Evolutionary conservation across 2,797 vertebrate genomes (phyloP), one percentile per base, ranked within the genome.

Genomic region (Limosa lapponica): DNA sequence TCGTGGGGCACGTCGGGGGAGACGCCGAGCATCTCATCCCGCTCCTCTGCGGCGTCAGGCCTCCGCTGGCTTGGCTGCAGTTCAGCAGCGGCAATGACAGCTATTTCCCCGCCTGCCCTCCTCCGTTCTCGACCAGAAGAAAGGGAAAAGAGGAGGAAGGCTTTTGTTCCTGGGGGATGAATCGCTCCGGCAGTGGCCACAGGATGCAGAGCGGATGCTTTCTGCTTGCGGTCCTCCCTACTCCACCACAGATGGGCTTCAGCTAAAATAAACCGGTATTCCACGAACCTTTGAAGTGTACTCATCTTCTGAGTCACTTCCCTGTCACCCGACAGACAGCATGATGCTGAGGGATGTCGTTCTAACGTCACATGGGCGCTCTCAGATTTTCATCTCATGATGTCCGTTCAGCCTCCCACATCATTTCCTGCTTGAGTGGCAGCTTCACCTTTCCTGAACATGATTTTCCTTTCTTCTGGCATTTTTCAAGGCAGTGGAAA

Each of bases 1-100:
- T 19, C 1, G 0, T 28, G 49, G 62, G 32, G 43, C 41, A 24
- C 4, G 1, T 10, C 18, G 3, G 19, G n/a, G 22, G 0, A 0
- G 64, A 37, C 4, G 3, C 79, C 24, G 3, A 86, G 32, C 55
- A 32, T 44, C 88, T 59, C 48, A 16, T 65, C 32, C 49, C 4
- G 0, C 39, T 49, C 36, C 2, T 0, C 25, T 52, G 70, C 3
- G 2, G 65, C 1, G 1, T 44, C 81, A 58, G 57, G 39, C 4
- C 0, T 83, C 43, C 3, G 3, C 72, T 81, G 59, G 75, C 74
- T 67, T 87, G 69, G 80, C 78, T 67, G 72, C 0, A 0, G 49
- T 82, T 74, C 39, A 15, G 37, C 64, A 55, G 54, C 0, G 0
- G 52, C 55, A 87, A 4, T 43, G 51, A 34, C 66, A 80, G 54